phyloP scores from a whole-genome alignment of 1,140 invertebrate species.

The Battus philenor region DNA sequence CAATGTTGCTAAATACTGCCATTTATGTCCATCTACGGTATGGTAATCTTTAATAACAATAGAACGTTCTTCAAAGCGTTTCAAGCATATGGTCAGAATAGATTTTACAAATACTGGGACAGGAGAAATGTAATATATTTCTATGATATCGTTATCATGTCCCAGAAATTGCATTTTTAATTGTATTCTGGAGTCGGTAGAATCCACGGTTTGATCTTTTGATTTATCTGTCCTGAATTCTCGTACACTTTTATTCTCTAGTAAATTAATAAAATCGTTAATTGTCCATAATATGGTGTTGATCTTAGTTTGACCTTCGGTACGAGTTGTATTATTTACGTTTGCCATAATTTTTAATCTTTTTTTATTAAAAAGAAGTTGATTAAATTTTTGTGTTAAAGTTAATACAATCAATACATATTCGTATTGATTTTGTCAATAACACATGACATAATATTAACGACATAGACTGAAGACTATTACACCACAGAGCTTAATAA shows the following conservation, averaged over 20 bases:
- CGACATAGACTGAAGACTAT: too few species aligned
- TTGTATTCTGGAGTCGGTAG: conserved; percentile 40
- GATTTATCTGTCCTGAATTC: conserved; percentile 56
- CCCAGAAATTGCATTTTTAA: conserved; percentile 66
- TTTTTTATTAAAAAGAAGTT: too few species aligned
- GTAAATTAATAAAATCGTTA: conserved; percentile 42
- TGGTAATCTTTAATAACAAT: conserved; percentile 61
- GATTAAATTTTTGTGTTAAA: too few species aligned
- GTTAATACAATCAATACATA: too few species aligned
- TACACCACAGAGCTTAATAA: too few species aligned
- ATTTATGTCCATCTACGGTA: conserved; percentile 58
- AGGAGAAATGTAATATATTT: conserved; percentile 60
- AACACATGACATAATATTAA: too few species aligned
- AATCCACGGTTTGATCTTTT: conserved; percentile 30
- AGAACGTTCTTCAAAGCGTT: conserved; percentile 59
- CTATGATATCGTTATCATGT: conserved; percentile 56
- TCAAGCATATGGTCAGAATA: conserved; percentile 56
- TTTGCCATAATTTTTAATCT: conserved; percentile 38
- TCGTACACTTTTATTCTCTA: conserved; percentile 50
- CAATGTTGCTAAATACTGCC: conserved; percentile 61
- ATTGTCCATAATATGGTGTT: conserved; percentile 63
- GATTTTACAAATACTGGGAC: conserved; percentile 59
- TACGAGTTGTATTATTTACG: conserved; percentile 52
- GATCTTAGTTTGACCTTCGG: conserved; percentile 60
- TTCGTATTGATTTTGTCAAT: too few species aligned